Percentiles rank a stretch among this genome's conserved stretches.
Conservation (phyloP, 2,113 vertebrate genomes). For the Tragulus kanchil region DNA sequence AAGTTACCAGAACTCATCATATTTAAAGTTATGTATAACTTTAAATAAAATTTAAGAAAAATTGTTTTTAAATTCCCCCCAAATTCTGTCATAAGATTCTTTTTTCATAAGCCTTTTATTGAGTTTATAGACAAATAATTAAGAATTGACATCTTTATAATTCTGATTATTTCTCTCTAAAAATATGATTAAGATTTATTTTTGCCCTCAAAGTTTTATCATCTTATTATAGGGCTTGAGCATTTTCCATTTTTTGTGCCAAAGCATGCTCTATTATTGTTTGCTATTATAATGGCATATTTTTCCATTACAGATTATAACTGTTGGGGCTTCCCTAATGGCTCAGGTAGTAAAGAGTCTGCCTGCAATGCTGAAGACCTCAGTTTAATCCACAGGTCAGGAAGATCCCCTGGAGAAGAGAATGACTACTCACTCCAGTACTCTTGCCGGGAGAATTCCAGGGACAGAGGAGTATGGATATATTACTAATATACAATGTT, state of each 20-base stretch:
- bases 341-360: too few relatives aligned
- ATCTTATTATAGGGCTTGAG: neutral
- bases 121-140: constrained; percentile 37
- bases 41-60: constrained; percentile 21
- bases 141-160: constrained; percentile 29
- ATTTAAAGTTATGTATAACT: neutral
- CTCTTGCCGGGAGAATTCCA: too few relatives aligned
- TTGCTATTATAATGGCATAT: neutral
- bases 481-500: neutral
- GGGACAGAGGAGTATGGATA: too few relatives aligned
- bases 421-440: too few relatives aligned
- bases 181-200: constrained; percentile 32
- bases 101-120: neutral
- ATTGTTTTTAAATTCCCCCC: neutral
- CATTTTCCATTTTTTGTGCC: neutral
- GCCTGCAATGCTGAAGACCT: too few relatives aligned
- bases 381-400: too few relatives aligned
- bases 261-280: neutral
- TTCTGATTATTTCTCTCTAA: constrained; percentile 15
- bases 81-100: neutral
- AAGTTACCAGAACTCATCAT: neutral
- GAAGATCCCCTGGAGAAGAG: too few relatives aligned
- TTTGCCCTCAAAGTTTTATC: neutral
- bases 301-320: neutral
- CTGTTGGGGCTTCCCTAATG: neutral